Percentiles rank a stretch among this genome's conserved stretches.
Evolutionary conservation across 2,113 vertebrate genomes (phyloP).

Genomic region (Callipepla californica): DNA sequence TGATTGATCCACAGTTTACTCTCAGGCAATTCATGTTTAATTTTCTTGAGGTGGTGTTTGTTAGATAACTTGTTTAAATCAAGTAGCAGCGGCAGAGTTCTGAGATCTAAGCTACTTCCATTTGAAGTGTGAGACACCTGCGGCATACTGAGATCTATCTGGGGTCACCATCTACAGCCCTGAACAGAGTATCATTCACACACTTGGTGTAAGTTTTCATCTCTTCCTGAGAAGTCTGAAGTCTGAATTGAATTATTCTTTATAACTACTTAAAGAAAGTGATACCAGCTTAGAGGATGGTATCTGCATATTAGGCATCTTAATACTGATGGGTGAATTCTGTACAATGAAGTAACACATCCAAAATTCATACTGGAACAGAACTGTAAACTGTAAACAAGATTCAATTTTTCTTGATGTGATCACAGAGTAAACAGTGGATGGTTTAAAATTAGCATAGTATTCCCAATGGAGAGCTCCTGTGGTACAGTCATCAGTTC

Average conservation of each 20-base stretch:
- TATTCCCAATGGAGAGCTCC: not conserved
- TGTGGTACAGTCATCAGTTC: not conserved
- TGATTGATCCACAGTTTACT: not conserved
- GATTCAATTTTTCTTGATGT: not conserved
- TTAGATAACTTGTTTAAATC: not conserved
- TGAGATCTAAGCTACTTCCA: not conserved
- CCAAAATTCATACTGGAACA: not conserved
- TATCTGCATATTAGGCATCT: not conserved
- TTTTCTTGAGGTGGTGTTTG: not conserved
- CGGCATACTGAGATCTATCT: accelerated
- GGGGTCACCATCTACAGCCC: not conserved
- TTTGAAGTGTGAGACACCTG: not conserved
- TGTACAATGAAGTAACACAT: not conserved
- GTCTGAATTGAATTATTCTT: not conserved
- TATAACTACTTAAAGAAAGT: not conserved
- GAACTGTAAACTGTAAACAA: not conserved
- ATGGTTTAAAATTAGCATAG: not conserved
- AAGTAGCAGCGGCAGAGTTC: not conserved
- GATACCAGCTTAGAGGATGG: not conserved
- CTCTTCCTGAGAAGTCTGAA: not conserved
- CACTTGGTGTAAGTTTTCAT: not conserved
- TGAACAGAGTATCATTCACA: not conserved
- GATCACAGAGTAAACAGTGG: not conserved
- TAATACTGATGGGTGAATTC: not conserved
- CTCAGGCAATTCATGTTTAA: not conserved